Percentiles rank a stretch among this genome's conserved stretches.
Evolutionary conservation across 2,888 invertebrate species (phyloP).

Genomic region (Serripes groenlandicus): DNA sequence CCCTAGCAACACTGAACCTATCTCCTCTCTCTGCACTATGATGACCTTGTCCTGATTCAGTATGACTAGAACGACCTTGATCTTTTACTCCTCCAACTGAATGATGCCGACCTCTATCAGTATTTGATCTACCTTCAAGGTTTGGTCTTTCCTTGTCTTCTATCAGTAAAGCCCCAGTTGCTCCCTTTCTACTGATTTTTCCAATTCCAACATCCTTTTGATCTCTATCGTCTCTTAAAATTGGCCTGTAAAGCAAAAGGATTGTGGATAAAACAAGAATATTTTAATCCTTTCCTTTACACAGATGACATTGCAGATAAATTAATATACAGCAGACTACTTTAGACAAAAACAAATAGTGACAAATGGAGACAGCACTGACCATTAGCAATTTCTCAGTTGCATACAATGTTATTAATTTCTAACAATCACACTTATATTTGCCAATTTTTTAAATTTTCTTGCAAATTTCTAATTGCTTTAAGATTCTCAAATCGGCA

Average conservation of each 20-base stretch:
- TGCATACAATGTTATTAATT: background rate
- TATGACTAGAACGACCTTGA: slow-evolving; percentile 17
- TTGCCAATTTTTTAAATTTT: no score
- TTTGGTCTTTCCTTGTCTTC: background rate
- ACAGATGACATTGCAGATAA: no score
- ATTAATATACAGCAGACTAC: no score
- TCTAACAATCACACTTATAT: no score
- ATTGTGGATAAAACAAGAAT: background rate
- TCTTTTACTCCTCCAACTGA: background rate
- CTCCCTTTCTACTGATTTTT: background rate
- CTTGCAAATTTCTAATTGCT: no score
- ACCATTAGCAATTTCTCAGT: background rate
- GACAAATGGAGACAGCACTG: background rate
- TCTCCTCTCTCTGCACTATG: background rate
- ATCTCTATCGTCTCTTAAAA: background rate
- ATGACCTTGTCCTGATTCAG: no score
- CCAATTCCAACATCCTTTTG: background rate
- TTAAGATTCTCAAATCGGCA: no score
- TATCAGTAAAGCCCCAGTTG: background rate
- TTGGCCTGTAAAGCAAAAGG: background rate
- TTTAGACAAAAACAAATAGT: background rate
- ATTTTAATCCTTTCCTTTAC: background rate
- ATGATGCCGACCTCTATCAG: background rate
- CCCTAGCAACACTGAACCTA: background rate
- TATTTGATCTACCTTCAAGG: background rate